Conservation (phyloP, 2,888 invertebrate genomes). For the Stenodera caucasica region DNA sequence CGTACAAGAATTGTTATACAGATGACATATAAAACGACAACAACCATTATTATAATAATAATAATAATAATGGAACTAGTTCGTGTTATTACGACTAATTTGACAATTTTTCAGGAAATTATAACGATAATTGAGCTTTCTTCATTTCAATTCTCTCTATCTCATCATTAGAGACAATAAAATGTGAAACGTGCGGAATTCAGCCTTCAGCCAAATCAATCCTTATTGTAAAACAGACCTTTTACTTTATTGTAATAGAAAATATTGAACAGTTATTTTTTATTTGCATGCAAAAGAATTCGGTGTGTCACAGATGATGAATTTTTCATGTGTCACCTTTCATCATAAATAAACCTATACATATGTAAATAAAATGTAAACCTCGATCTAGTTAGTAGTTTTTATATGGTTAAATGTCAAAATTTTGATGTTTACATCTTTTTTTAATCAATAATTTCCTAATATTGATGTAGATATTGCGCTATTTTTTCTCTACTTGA, state of each 20-base stretch:
- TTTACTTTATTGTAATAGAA: neutral
- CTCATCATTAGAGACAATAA: neutral
- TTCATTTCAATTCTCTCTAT: neutral
- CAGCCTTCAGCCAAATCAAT: neutral
- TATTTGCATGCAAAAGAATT: neutral
- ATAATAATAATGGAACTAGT: neutral
- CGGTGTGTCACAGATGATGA: neutral
- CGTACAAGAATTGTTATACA: neutral
- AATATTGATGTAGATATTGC: too few species aligned
- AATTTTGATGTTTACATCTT: neutral
- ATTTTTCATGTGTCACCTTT: neutral
- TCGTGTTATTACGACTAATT: neutral
- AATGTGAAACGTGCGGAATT: neutral
- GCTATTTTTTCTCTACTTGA: too few species aligned
- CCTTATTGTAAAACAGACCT: neutral
- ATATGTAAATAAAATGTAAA: neutral
- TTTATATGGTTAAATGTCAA: neutral
- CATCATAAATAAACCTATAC: neutral
- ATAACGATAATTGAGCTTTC: neutral
- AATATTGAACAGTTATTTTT: neutral
- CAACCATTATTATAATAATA: too few species aligned
- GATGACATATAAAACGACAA: neutral
- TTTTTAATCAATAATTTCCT: neutral
- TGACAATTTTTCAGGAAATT: neutral
- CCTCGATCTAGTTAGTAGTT: neutral